phyloP scores from a whole-genome alignment of 2,113 vertebrate genomes.

The Hippocampus mohnikei region DNA sequence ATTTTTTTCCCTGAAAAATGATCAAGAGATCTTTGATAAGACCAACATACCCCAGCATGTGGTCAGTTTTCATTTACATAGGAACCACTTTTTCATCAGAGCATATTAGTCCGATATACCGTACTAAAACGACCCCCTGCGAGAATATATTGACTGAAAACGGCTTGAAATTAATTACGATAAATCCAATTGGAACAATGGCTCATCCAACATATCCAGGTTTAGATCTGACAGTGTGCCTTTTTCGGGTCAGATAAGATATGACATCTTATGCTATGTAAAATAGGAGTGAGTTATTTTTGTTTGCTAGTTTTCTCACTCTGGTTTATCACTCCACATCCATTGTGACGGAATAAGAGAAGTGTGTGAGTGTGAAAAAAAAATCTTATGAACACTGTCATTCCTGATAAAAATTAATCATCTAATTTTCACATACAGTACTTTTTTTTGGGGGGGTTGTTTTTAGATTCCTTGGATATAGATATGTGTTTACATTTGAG shows the following conservation, averaged over 20 bases:
- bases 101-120: conserved; percentile 4
- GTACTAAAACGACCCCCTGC: conserved; percentile 13
- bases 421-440: neutral
- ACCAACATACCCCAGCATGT: conserved; percentile 20
- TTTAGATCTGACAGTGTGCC: neutral
- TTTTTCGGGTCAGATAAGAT: neutral
- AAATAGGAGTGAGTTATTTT: neutral
- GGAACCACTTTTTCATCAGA: conserved; percentile 14
- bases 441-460: too few species aligned
- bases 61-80: conserved; percentile 27
- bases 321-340: neutral
- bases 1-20: conserved; percentile 24
- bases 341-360: neutral
- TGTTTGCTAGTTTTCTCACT: neutral
- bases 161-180: neutral
- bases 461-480: neutral
- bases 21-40: conserved; percentile 59
- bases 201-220: neutral
- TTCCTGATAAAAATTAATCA: neutral
- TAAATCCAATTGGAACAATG: neutral
- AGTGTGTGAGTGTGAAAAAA: neutral
- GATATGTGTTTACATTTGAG: neutral
- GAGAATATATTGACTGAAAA: conserved; percentile 4
- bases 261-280: neutral
- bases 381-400: neutral